phyloP scores from a whole-genome alignment of 2,113 vertebrate species.

The Passer domesticus region DNA sequence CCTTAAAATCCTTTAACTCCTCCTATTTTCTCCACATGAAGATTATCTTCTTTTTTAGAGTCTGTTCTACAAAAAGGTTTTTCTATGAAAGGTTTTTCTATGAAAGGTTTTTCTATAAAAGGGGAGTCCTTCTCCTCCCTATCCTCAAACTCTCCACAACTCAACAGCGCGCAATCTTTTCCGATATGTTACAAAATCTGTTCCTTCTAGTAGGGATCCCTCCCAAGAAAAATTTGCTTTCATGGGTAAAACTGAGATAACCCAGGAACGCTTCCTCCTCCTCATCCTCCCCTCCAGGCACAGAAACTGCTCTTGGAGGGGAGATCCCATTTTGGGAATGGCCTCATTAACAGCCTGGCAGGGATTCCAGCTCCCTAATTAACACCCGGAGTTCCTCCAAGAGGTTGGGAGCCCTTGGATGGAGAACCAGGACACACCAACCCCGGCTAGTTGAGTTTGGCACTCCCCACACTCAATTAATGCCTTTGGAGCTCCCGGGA shows the following conservation, averaged over 20 bases:
- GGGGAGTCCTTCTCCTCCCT: neutral
- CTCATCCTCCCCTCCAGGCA: neutral
- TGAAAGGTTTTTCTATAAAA: neutral
- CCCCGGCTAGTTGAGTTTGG: neutral
- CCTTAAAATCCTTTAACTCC: neutral
- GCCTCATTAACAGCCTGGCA: neutral
- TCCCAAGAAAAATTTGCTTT: neutral
- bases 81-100: neutral
- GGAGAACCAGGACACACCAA: neutral
- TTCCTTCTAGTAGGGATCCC: neutral
- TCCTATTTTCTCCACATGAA: neutral
- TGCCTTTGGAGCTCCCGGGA: neutral
- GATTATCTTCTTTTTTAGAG: neutral
- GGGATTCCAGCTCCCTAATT: neutral
- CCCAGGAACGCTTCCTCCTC: neutral
- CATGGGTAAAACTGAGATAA: neutral
- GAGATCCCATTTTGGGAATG: neutral
- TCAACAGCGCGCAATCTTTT: neutral
- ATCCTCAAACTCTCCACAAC: neutral
- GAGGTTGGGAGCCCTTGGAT: neutral
- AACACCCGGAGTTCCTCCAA: neutral
- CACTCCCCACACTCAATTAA: neutral
- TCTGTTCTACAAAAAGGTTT: neutral
- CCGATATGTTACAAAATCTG: accelerated
- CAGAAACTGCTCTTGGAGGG: neutral